Evolutionary conservation across 2,113 vertebrate species (phyloP).

Genomic region (Neodon shergylaensis): DNA sequence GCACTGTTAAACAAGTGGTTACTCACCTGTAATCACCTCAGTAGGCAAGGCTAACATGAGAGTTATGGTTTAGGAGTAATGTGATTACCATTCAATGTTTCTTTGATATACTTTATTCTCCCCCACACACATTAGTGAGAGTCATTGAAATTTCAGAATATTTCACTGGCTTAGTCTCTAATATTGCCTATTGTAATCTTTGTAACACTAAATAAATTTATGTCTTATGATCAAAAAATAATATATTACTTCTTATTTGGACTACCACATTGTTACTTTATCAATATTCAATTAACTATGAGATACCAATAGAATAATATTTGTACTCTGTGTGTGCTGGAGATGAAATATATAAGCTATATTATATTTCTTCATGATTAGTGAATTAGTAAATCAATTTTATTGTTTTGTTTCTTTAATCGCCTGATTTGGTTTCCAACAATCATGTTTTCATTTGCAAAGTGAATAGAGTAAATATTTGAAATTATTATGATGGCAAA

Average conservation of each 20-base stretch:
- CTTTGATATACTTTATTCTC: background rate
- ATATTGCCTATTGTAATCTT: background rate
- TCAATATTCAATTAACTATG: background rate
- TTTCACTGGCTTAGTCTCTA: background rate
- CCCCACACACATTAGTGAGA: background rate
- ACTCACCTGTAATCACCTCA: background rate
- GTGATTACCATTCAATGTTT: background rate
- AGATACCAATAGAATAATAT: background rate
- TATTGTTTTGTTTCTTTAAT: slow-evolving; percentile 5
- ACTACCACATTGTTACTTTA: background rate
- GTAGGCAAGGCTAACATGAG: background rate
- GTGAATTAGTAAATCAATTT: background rate
- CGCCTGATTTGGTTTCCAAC: background rate
- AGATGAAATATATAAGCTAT: background rate
- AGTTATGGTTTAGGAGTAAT: background rate
- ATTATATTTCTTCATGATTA: background rate
- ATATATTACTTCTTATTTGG: background rate
- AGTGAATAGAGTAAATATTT: background rate
- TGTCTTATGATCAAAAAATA: background rate
- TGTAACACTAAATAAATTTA: background rate
- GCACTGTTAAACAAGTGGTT: background rate
- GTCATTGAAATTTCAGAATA: background rate
- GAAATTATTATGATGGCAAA: background rate
- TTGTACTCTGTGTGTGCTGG: background rate
- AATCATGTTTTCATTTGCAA: background rate